Conservation (phyloP, 1,140 invertebrate species). For the Leptinotarsa texana region DNA sequence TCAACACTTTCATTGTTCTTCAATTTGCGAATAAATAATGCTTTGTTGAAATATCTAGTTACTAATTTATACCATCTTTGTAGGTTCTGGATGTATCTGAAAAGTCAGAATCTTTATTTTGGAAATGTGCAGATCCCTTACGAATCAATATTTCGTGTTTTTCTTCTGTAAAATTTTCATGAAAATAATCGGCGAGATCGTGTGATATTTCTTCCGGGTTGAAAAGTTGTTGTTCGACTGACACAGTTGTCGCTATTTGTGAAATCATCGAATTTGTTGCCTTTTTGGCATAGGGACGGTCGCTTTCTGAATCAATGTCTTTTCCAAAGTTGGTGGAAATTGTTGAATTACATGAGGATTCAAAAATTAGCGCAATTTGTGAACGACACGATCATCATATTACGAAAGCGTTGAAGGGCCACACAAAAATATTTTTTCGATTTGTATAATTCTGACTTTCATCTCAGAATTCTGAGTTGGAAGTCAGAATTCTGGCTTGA, state of each 20-base stretch:
- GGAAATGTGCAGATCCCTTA: not conserved
- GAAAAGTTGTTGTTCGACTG: conserved; percentile 17
- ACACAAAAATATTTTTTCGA: too few relatives aligned
- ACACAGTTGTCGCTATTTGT: not conserved
- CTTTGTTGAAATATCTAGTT: too few relatives aligned
- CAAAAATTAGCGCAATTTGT: not conserved
- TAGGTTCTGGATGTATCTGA: too few relatives aligned
- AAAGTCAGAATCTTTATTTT: too few relatives aligned
- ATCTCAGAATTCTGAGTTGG: too few relatives aligned
- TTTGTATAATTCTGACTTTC: too few relatives aligned
- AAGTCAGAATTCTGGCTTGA: too few relatives aligned
- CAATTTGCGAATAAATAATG: too few relatives aligned
- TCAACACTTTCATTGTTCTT: conserved; percentile 17
- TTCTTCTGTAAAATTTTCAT: not conserved
- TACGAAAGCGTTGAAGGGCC: too few relatives aligned
- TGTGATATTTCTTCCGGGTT: not conserved
- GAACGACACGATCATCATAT: not conserved
- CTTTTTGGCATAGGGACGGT: not conserved
- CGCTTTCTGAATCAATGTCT: not conserved
- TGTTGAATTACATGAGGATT: not conserved
- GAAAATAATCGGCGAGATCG: not conserved
- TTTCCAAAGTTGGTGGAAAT: not conserved
- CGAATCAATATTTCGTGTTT: not conserved
- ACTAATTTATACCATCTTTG: too few relatives aligned
- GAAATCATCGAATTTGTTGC: not conserved